Conservation (phyloP, 2,797 vertebrate species). For the Rhinophrynus dorsalis region DNA sequence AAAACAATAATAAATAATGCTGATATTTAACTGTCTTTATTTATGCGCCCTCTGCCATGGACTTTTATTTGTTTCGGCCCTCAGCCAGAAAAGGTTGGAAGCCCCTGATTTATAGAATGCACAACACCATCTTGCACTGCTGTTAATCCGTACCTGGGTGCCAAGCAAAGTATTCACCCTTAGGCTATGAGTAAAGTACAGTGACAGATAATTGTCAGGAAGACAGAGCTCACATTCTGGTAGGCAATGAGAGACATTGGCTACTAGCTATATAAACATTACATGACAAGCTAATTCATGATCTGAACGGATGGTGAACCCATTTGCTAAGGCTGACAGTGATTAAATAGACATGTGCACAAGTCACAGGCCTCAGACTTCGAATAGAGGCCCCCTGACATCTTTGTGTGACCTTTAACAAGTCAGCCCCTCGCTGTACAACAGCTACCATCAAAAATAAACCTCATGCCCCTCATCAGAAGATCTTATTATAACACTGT, state of each 20-base stretch:
- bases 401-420: conserved; percentile 23
- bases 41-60: too few species aligned
- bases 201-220: conserved; percentile 9
- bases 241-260: not conserved
- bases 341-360: conserved; percentile 20
- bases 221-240: not conserved
- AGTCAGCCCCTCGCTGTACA: not conserved
- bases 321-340: conserved; percentile 14
- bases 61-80: too few species aligned
- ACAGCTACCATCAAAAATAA: conserved; percentile 8
- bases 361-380: not conserved
- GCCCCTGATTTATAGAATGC: too few species aligned
- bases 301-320: conserved; percentile 8
- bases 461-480: not conserved
- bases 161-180: not conserved
- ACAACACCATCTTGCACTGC: too few species aligned
- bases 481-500: not conserved
- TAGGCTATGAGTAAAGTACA: not conserved
- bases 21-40: too few species aligned
- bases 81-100: too few species aligned
- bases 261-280: not conserved
- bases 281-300: not conserved
- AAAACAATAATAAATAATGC: too few species aligned
- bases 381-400: not conserved
- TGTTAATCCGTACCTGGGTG: not conserved